phyloP scores from a whole-genome alignment of 92 coral and sea anemone species.

The Porites rus region DNA sequence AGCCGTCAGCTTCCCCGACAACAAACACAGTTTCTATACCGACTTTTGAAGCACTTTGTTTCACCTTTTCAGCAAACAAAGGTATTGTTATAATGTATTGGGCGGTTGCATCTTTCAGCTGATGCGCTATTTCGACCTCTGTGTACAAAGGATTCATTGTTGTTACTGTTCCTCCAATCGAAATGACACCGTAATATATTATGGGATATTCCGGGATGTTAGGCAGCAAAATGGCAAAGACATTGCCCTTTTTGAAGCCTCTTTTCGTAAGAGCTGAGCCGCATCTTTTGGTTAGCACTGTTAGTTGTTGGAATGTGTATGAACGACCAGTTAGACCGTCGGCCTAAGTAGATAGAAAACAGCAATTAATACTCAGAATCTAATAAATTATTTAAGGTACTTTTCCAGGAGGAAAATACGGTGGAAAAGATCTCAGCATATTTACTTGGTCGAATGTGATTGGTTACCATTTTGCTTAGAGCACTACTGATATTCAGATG shows the following conservation, averaged over 20 bases:
- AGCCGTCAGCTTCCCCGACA: slow-evolving; percentile 88
- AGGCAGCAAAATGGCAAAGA: slow-evolving; percentile 76
- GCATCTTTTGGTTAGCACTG: slow-evolving; percentile 48
- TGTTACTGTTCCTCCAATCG: slow-evolving; percentile 85
- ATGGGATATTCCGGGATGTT: slow-evolving; percentile 86
- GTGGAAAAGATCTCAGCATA: no score
- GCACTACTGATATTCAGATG: no score
- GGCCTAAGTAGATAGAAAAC: slow-evolving; percentile 45
- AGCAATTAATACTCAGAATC: background rate
- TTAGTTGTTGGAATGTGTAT: slow-evolving; percentile 75
- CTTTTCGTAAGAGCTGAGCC: slow-evolving; percentile 80
- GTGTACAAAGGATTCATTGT: slow-evolving; percentile 81
- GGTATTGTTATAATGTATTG: slow-evolving; percentile 76
- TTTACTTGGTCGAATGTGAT: no score
- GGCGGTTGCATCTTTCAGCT: slow-evolving; percentile 75
- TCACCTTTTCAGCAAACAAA: slow-evolving; percentile 64
- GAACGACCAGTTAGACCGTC: slow-evolving; percentile 73
- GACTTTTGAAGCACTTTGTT: slow-evolving; percentile 64
- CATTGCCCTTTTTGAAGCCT: slow-evolving; percentile 91
- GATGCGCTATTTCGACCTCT: slow-evolving; percentile 69
- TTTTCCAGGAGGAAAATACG: no score
- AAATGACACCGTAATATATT: slow-evolving; percentile 61
- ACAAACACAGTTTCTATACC: slow-evolving; percentile 77
- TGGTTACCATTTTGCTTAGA: no score
- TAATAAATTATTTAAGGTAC: no score